phyloP scores from a whole-genome alignment of 2,888 invertebrate genomes.

The Yponomeuta plumbellus region DNA sequence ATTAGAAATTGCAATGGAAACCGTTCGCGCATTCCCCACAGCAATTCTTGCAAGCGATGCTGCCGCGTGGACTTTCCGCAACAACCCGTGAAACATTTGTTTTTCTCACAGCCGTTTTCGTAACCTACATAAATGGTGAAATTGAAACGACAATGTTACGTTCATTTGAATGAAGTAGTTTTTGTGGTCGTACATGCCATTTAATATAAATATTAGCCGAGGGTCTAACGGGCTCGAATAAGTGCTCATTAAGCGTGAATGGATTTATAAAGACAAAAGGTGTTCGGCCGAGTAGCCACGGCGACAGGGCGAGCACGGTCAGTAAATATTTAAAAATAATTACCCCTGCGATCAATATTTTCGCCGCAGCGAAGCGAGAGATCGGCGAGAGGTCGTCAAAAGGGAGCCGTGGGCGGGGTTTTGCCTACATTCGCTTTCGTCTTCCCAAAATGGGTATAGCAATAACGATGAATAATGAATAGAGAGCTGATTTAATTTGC shows the following conservation, averaged over 20 bases:
- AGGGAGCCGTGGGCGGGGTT: conserved; percentile 35
- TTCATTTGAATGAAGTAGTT: background rate
- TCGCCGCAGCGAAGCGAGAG: background rate
- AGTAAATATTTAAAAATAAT: conserved; percentile 31
- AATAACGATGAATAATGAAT: conserved; percentile 76
- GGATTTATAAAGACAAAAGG: conserved; percentile 41
- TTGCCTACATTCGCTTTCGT: conserved; percentile 71
- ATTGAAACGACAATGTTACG: background rate
- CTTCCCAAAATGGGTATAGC: conserved; percentile 67
- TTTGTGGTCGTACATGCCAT: background rate
- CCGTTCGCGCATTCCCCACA: background rate
- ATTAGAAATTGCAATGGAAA: conserved; percentile 1
- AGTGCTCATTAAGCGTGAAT: conserved; percentile 52
- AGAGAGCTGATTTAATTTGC: conserved; percentile 74
- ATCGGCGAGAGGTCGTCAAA: conserved; percentile 22
- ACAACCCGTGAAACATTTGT: no score
- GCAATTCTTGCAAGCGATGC: background rate
- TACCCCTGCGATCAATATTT: conserved; percentile 1
- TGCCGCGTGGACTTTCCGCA: background rate
- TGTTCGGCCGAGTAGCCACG: conserved; percentile 33
- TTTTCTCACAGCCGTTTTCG: background rate
- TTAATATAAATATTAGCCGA: background rate
- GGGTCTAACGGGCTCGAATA: conserved; percentile 46
- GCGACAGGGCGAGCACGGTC: conserved; percentile 34
- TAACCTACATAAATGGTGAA: background rate